Evolutionary conservation across 1,140 invertebrate species (phyloP).

Genomic region (Teleogryllus occipitalis): DNA sequence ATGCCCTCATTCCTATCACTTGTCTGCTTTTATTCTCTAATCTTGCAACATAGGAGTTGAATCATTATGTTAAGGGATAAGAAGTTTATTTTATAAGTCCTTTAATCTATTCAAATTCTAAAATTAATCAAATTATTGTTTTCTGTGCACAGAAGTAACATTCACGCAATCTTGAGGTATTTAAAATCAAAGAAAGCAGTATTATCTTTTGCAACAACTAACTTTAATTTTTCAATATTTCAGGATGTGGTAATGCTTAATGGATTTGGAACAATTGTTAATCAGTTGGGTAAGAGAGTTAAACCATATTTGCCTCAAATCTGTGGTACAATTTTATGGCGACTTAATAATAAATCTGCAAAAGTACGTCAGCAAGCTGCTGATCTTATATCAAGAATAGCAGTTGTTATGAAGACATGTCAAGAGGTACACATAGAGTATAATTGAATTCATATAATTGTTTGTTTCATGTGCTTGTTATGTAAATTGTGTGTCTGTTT

Average conservation of each 20-base stretch:
- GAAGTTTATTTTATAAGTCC: no score
- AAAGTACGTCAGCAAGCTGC: conserved; percentile 99
- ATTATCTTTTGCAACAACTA: background rate
- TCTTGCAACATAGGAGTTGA: no score
- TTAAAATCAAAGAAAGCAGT: no score
- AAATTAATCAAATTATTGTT: no score
- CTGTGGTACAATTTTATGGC: conserved; percentile 98
- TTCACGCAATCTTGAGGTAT: no score
- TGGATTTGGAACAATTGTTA: conserved; percentile 98
- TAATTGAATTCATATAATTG: background rate
- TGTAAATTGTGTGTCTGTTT: conserved; percentile 24
- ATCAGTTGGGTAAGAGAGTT: conserved; percentile 92
- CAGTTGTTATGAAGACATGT: conserved; percentile 98
- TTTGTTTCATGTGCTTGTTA: background rate
- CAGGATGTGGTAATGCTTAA: conserved; percentile 99
- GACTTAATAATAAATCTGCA: conserved; percentile 98
- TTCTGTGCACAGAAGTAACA: no score
- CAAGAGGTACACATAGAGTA: conserved; percentile 61
- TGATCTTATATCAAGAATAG: conserved; percentile 96
- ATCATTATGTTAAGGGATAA: no score
- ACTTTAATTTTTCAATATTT: conserved; percentile 22
- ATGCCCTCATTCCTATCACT: no score
- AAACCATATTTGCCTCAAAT: conserved; percentile 99
- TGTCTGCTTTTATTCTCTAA: no score
- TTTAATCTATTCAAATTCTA: no score